Evolutionary conservation across 2,113 vertebrate species (phyloP).

Genomic region (Syrrhaptes paradoxus): DNA sequence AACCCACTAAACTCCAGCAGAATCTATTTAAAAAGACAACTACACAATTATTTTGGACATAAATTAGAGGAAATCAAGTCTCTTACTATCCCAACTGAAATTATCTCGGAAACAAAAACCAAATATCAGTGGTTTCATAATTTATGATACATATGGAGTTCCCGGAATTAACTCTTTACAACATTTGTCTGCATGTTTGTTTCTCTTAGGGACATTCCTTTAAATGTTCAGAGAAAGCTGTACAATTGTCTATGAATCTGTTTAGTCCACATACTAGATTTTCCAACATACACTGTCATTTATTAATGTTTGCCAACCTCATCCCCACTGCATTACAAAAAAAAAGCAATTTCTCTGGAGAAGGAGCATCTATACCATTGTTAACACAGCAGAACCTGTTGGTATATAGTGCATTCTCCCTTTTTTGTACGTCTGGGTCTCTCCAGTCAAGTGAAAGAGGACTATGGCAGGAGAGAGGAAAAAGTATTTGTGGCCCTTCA

Average conservation of each 20-base stretch:
- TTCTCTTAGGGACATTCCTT: not conserved
- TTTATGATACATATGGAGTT: not conserved
- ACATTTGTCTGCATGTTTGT: not conserved
- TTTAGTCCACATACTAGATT: not conserved
- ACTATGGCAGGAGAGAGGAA: not conserved
- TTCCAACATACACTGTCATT: not conserved
- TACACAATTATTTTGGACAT: not conserved
- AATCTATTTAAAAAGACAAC: not conserved
- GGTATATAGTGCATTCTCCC: not conserved
- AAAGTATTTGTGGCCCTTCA: not conserved
- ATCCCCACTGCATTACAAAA: not conserved
- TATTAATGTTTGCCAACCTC: not conserved
- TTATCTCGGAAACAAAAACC: rapidly evolving
- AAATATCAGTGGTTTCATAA: not conserved
- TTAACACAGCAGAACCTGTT: not conserved
- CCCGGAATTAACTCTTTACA: not conserved
- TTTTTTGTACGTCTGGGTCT: not conserved
- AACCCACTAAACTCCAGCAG: not conserved
- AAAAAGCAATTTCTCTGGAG: not conserved
- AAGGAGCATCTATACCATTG: not conserved
- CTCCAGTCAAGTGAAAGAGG: not conserved
- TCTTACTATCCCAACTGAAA: not conserved
- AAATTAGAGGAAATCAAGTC: not conserved
- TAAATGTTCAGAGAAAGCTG: not conserved
- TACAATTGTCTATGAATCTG: not conserved